Percentiles rank a stretch among this genome's conserved stretches.
Conservation (phyloP, 2,888 invertebrate genomes). For the Laothoe populi region DNA sequence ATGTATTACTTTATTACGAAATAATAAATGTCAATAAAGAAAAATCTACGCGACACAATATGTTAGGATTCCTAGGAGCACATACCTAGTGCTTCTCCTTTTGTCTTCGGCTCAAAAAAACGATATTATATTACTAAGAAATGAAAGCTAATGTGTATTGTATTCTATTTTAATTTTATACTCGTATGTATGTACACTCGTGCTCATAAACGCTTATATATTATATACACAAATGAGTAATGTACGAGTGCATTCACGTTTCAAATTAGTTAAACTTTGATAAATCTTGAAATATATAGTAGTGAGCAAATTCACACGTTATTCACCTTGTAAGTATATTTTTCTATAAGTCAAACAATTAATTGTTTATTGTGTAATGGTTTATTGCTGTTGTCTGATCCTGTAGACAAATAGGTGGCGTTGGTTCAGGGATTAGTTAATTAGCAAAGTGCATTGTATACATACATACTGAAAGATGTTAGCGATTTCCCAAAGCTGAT, state of each 20-base stretch:
- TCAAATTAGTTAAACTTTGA: neutral
- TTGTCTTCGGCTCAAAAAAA: too few species aligned
- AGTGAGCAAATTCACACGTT: neutral
- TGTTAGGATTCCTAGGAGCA: too few species aligned
- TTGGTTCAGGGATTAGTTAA: slow-evolving; percentile 12
- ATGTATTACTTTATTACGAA: neutral
- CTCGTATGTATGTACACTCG: too few species aligned
- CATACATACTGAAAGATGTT: neutral
- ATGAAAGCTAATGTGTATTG: too few species aligned
- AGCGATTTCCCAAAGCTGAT: slow-evolving; percentile 5
- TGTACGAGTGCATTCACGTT: too few species aligned
- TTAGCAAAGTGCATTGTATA: slow-evolving; percentile 17
- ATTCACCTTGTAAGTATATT: neutral
- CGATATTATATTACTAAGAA: too few species aligned
- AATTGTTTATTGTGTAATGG: neutral
- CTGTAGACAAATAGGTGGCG: slow-evolving; percentile 11
- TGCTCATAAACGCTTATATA: too few species aligned
- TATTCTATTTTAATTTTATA: neutral
- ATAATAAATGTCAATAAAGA: neutral
- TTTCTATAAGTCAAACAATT: neutral
- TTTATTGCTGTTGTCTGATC: neutral
- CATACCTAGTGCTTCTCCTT: too few species aligned
- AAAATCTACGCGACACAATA: too few species aligned
- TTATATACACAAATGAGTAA: too few species aligned
- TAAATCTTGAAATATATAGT: neutral